Base-by-base conservation (phyloP, 92 coral and sea anemone species). In the Umimayanthus chanpuru region DNA sequence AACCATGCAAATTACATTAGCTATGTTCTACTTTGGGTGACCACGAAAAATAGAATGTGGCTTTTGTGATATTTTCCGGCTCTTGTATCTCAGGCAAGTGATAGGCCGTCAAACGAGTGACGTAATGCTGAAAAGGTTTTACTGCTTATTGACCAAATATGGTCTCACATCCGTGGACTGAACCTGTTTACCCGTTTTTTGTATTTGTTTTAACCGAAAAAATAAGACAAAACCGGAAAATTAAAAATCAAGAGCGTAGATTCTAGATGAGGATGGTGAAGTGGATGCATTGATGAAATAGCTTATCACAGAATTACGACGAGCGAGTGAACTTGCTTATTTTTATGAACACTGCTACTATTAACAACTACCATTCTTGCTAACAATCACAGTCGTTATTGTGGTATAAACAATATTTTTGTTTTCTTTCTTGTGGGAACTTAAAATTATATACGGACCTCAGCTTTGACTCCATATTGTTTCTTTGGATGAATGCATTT, bases 1-100 rank as follows among this genome's bases (percentile, higher is more conserved):
- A 18, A 38, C 87, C 87, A 83, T 83, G 87, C 74, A 83, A 83
- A 83, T 83, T 64, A 29, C 49, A 70, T 83, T 83, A 83, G 43
- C 77, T 20, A 74, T 70, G 87, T 83, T 83, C 55, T 83, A 47
- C 86, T 82, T 68, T 82, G 53, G 29, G 86, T 67, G 23, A 67
- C 53, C 87, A 21, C 32, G 41, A 44, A 73, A 16, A 83, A 47
- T 82, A 20, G 29, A 43, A 83, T 83, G 70, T 70, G 68, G 87
- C 47, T 44, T 29, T 36, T 71, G 66, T 18, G 71, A 14, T 43
- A 28, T 71, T 83, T 83, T 78, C 87, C 79, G 87, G 32, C 87
- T 26, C 77, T 83, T 83, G 36, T 72, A 83, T 29, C 26, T 70
- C 87, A 47, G 25, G 40, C 44, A 47, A 47, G 67, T 38, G 61